Percentiles rank a stretch among this genome's conserved stretches.
phyloP scores from a whole-genome alignment of 2,888 invertebrate species.

The Eustalomyia histrio region DNA sequence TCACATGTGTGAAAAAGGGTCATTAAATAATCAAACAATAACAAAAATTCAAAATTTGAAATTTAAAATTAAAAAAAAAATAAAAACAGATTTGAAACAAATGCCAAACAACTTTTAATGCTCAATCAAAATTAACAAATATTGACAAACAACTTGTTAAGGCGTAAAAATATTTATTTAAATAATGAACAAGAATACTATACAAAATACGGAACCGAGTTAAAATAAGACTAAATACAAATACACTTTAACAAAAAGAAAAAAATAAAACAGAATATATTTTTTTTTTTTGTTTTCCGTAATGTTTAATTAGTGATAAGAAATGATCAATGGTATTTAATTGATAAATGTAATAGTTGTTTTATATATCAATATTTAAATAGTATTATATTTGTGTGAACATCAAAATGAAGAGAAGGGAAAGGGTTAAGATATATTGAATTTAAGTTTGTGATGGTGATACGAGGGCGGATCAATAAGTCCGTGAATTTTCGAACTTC shows the following conservation, averaged over 20 bases:
- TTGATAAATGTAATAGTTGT: conserved; percentile 24
- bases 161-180: conserved; percentile 59
- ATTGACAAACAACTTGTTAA: conserved; percentile 62
- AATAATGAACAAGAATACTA: conserved; percentile 42
- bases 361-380: conserved; percentile 12
- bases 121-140: conserved; percentile 53
- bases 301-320: conserved; percentile 47
- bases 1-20: conserved; percentile 54
- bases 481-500: no score
- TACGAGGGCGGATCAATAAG: no score
- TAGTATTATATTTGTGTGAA: neutral
- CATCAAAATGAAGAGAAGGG: neutral
- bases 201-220: conserved; percentile 5
- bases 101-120: conserved; percentile 10
- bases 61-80: no score
- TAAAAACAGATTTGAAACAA: neutral
- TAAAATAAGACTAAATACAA: conserved; percentile 7
- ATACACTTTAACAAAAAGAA: conserved; percentile 8
- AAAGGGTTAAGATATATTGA: no score
- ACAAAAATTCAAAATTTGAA: neutral
- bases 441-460: no score
- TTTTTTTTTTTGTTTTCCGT: conserved; percentile 6
- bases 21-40: conserved; percentile 32
- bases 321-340: conserved; percentile 28
- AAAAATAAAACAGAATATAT: no score